phyloP scores from a whole-genome alignment of 2,113 vertebrate genomes.

The Centropus bengalensis region DNA sequence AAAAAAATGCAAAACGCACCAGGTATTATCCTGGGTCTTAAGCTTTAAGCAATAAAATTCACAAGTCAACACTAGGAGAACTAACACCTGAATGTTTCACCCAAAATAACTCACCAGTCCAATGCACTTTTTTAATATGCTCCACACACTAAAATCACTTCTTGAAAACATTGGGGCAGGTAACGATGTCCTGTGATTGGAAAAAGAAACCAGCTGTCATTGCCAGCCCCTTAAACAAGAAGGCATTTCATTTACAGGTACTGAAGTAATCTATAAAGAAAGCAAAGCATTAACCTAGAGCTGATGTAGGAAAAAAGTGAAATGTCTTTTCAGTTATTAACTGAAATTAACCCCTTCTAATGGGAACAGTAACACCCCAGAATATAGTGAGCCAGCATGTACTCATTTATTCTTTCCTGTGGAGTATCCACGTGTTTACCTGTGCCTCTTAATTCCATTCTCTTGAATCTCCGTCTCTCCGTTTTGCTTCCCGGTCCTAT shows the following conservation, averaged over 20 bases:
- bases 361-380: background rate
- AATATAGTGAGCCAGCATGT: background rate
- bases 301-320: background rate
- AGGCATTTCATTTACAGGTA: background rate
- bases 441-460: constrained; percentile 92
- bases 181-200: constrained; percentile 81
- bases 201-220: background rate
- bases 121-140: constrained; percentile 96
- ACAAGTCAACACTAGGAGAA: background rate
- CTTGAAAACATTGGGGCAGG: constrained; percentile 94
- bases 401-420: background rate
- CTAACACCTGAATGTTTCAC: background rate
- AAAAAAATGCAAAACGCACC: background rate
- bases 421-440: constrained; percentile 78
- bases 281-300: background rate
- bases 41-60: background rate
- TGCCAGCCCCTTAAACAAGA: background rate
- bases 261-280: background rate
- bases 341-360: background rate
- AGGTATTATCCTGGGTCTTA: background rate
- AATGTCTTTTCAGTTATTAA: background rate
- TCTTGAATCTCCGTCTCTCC: constrained; percentile 84
- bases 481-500: constrained; percentile 71
- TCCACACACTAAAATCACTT: constrained; percentile 93
- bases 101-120: constrained; percentile 86